These are phyloP conservation scores for Dicrostonyx torquatus DNA, from an alignment of 2,797 vertebrate species.

Conservation along the genomic window DNA sequence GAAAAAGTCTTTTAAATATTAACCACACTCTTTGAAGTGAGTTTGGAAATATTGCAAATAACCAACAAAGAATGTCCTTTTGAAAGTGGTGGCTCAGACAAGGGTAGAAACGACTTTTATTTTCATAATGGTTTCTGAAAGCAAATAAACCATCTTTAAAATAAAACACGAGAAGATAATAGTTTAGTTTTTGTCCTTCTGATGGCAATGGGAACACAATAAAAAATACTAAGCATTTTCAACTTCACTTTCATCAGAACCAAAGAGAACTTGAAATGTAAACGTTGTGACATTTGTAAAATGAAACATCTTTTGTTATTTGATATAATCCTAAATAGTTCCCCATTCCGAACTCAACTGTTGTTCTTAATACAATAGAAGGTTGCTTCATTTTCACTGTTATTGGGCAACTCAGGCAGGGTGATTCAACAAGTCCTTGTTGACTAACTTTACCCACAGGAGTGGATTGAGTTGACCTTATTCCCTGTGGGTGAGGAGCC, in stretches of 20 bases:
- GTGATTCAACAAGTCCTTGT: not conserved
- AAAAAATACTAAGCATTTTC: slow-evolving; percentile 25
- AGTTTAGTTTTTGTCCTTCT: slow-evolving; percentile 51
- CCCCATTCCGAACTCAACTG: slow-evolving; percentile 19
- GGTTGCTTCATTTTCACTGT: slow-evolving; percentile 32
- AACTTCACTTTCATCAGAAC: slow-evolving; percentile 38
- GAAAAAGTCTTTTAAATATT: slow-evolving; percentile 73
- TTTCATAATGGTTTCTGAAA: slow-evolving; percentile 63
- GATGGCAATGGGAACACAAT: slow-evolving; percentile 23
- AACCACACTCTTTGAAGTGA: slow-evolving; percentile 73
- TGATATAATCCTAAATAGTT: slow-evolving; percentile 23
- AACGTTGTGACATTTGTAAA: slow-evolving; percentile 56
- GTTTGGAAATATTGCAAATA: slow-evolving; percentile 71
- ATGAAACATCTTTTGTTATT: slow-evolving; percentile 49
- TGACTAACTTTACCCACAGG: slow-evolving; percentile 49
- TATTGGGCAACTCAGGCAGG: not conserved
- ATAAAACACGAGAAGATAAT: slow-evolving; percentile 60
- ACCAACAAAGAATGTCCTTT: slow-evolving; percentile 71
- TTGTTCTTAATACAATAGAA: slow-evolving; percentile 40
- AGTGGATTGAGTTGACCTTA: not conserved
- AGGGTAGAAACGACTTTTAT: slow-evolving; percentile 54
- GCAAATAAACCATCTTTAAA: slow-evolving; percentile 52
- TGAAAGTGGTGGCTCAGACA: slow-evolving; percentile 49
- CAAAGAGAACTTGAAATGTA: slow-evolving; percentile 60
- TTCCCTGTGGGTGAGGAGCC: not conserved